phyloP scores from a whole-genome alignment of 1,140 invertebrate genomes.

The Microvelia longipes region DNA sequence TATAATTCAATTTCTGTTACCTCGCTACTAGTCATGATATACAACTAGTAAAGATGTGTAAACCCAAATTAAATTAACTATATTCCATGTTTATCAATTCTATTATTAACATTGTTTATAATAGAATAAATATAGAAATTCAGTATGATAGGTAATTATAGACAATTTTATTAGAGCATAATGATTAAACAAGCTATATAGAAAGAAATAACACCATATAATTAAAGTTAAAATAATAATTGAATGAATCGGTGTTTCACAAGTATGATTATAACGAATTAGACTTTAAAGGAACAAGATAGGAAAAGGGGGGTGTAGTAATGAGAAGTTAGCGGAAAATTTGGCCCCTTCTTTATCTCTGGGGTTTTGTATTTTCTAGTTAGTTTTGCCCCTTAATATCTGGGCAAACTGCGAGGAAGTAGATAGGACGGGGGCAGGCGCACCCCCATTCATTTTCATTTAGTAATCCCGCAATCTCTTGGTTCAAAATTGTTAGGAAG shows the following conservation, averaged over 20 bases:
- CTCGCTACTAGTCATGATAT: no score
- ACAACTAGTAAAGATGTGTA: no score
- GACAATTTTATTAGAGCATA: no score
- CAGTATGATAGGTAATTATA: no score
- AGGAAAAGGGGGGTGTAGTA: background rate
- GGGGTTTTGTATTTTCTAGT: background rate
- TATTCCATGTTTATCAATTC: no score
- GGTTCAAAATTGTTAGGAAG: background rate
- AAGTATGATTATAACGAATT: background rate
- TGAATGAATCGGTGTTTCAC: background rate
- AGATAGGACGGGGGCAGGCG: background rate
- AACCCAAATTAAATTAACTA: no score
- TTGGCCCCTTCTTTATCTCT: background rate
- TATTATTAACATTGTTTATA: no score
- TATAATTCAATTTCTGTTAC: no score
- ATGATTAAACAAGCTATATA: no score
- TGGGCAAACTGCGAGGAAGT: background rate
- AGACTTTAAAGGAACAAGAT: background rate
- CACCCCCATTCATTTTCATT: background rate
- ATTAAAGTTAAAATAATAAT: background rate
- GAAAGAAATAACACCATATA: no score
- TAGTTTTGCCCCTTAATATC: background rate
- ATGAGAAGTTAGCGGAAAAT: background rate
- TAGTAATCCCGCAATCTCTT: background rate
- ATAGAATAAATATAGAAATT: no score